Conservation (phyloP, 2,797 vertebrate species). For the Myoxocephalus aenaeus region DNA sequence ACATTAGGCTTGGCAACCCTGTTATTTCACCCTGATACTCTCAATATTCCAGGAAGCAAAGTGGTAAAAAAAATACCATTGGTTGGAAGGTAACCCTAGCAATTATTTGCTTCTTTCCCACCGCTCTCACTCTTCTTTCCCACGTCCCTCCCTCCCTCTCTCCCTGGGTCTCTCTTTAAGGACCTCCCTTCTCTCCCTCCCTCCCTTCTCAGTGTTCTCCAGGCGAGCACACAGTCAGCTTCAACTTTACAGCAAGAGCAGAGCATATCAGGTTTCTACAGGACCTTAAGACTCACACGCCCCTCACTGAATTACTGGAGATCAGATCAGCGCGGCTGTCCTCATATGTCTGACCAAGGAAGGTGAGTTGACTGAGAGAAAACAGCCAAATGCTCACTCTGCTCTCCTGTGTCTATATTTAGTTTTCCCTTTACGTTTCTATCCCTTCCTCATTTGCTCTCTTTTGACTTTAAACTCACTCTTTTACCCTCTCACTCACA, state of each 20-base stretch:
- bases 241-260: constrained; percentile 33
- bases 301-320: constrained; percentile 17
- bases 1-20: accelerated
- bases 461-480: background rate
- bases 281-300: constrained; percentile 7
- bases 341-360: background rate
- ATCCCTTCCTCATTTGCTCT: background rate
- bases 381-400: background rate
- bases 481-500: background rate
- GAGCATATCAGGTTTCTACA: constrained; percentile 45
- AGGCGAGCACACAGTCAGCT: constrained; percentile 25
- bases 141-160: constrained; percentile 19
- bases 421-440: constrained; percentile 2
- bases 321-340: constrained; percentile 2
- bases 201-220: constrained; percentile 25
- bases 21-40: background rate
- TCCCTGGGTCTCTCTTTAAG: constrained; percentile 18
- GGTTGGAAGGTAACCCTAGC: background rate
- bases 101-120: constrained; percentile 18
- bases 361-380: constrained; percentile 53
- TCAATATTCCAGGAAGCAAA: constrained; percentile 16
- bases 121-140: background rate
- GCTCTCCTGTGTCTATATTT: background rate
- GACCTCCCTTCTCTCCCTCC: constrained; percentile 57
- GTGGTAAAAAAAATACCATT: background rate